Conservation (phyloP, 2,113 vertebrate species). For the Varanus komodoensis region DNA sequence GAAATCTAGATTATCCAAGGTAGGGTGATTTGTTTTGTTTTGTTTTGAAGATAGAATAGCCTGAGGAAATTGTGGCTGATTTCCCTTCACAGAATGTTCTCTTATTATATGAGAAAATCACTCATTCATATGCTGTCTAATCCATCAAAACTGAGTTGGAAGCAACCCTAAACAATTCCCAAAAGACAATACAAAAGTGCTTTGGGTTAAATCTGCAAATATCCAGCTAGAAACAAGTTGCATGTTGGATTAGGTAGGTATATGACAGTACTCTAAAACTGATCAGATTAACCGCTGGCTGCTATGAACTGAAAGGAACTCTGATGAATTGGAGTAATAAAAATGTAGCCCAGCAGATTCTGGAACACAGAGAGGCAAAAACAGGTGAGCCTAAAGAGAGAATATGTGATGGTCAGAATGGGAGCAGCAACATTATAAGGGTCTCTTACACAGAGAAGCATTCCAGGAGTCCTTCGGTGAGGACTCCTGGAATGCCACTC, state of each 20-base stretch:
- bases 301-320: neutral
- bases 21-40: neutral
- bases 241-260: neutral
- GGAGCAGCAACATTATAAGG: neutral
- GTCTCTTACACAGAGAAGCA: neutral
- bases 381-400: neutral
- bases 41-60: neutral
- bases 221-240: neutral
- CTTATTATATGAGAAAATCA: neutral
- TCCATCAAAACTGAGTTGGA: neutral
- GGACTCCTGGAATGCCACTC: neutral
- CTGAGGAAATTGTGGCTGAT: neutral
- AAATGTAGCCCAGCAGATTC: neutral
- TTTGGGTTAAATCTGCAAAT: neutral
- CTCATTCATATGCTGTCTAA: neutral
- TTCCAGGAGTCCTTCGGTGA: too few relatives aligned
- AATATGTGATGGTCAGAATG: neutral
- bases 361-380: neutral
- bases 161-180: neutral
- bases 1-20: neutral
- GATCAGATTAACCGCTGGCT: neutral
- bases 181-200: neutral
- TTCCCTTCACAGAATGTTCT: slow-evolving; percentile 12
- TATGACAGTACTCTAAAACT: neutral
- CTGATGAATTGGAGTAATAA: neutral